Evolutionary conservation across 2,113 vertebrate species (phyloP).

Genomic region (Scytalopus superciliaris): DNA sequence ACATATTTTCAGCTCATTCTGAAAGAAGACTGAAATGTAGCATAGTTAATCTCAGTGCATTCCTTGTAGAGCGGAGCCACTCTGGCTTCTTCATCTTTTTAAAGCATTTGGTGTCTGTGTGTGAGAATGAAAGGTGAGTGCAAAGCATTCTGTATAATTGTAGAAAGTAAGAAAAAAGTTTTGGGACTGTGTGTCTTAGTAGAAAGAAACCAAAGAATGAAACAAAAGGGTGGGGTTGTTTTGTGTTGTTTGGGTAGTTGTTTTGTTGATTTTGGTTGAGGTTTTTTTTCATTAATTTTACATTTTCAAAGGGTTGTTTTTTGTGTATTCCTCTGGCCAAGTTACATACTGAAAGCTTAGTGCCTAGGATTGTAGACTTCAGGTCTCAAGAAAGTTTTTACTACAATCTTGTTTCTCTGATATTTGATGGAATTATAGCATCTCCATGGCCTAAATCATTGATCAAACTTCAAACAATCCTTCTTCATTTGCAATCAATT

Average conservation of each 20-base stretch:
- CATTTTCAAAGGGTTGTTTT: not conserved
- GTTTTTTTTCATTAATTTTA: not conserved
- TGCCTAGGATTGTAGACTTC: not conserved
- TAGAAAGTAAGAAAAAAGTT: not conserved
- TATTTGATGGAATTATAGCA: not conserved
- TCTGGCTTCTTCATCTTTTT: not conserved
- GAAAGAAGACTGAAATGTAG: not conserved
- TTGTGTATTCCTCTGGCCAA: not conserved
- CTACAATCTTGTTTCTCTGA: not conserved
- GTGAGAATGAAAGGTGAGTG: not conserved
- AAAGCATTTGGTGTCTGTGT: not conserved
- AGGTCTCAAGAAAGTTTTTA: not conserved
- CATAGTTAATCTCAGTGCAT: not conserved
- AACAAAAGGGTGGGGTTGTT: fast-evolving
- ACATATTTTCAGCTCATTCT: not conserved
- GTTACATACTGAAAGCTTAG: not conserved
- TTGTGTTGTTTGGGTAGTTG: not conserved
- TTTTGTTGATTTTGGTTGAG: not conserved
- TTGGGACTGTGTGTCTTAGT: not conserved
- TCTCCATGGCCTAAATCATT: not conserved
- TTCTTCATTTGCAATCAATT: not conserved
- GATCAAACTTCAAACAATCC: not conserved
- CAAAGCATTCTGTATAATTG: not conserved
- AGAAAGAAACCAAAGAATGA: not conserved
- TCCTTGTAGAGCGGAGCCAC: not conserved